phyloP scores from a whole-genome alignment of 2,113 vertebrate species.

The Phylloscopus trochilus region DNA sequence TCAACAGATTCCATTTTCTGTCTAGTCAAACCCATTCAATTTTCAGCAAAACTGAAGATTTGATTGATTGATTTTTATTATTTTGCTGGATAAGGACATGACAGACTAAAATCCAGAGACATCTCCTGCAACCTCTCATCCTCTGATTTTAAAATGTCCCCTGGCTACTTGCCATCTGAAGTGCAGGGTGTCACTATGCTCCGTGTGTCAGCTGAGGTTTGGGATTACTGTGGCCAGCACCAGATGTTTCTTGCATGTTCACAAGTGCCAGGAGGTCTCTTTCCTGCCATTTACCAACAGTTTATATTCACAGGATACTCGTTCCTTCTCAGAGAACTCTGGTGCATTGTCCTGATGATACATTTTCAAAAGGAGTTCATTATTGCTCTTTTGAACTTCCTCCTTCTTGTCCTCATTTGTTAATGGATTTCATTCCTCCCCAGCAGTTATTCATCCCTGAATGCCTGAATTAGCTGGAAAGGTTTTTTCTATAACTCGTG shows the following conservation, averaged over 20 bases:
- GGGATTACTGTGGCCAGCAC: not conserved
- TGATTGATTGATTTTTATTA: not conserved
- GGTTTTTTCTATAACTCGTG: not conserved
- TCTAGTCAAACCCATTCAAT: not conserved
- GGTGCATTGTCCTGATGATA: not conserved
- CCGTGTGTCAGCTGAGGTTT: not conserved
- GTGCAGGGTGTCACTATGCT: not conserved
- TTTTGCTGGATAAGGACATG: not conserved
- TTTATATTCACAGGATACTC: not conserved
- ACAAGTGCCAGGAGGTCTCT: conserved; percentile 8
- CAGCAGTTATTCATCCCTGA: not conserved
- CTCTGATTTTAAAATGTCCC: not conserved
- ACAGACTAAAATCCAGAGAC: not conserved
- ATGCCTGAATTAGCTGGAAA: not conserved
- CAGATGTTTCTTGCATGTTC: conserved; percentile 44
- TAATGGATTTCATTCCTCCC: conserved; percentile 1
- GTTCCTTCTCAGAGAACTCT: not conserved
- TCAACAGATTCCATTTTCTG: not conserved
- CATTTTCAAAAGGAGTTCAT: not conserved
- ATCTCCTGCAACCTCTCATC: not conserved
- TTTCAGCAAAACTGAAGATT: not conserved
- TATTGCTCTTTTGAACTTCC: not conserved
- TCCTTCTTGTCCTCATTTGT: not conserved
- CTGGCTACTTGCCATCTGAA: not conserved
- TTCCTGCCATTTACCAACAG: conserved; percentile 30